phyloP scores from a whole-genome alignment of 2,113 vertebrate species.

The Myiagra hebetior region DNA sequence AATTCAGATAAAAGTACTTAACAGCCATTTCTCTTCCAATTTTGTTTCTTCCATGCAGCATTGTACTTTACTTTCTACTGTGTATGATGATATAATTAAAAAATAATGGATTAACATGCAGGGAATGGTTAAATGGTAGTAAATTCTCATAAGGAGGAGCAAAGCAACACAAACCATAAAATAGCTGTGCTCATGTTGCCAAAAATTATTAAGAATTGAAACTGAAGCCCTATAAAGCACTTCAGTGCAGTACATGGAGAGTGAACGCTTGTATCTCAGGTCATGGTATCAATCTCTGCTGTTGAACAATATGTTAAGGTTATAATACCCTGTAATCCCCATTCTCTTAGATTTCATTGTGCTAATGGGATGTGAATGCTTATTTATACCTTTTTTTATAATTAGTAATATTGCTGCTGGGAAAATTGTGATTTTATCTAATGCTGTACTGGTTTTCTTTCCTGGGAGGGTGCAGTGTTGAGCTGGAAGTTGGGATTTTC shows the following conservation, averaged over 20 bases:
- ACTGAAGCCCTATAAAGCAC: background rate
- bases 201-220: background rate
- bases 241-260: background rate
- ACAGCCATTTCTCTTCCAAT: background rate
- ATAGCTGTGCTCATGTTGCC: background rate
- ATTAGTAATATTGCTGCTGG: background rate
- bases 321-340: background rate
- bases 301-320: background rate
- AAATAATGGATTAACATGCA: background rate
- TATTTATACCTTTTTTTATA: background rate
- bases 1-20: background rate
- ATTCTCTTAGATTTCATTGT: background rate
- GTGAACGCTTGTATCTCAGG: background rate
- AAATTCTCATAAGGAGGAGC: background rate
- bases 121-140: background rate
- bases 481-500: background rate
- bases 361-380: background rate
- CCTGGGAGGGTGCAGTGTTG: background rate
- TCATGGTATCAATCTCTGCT: background rate
- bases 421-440: background rate
- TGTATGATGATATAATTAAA: background rate
- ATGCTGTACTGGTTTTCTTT: background rate
- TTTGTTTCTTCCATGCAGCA: background rate
- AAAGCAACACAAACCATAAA: background rate
- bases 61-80: background rate